Conservation (phyloP, 2,797 vertebrate genomes). For the Rhinatrema bivittatum region DNA sequence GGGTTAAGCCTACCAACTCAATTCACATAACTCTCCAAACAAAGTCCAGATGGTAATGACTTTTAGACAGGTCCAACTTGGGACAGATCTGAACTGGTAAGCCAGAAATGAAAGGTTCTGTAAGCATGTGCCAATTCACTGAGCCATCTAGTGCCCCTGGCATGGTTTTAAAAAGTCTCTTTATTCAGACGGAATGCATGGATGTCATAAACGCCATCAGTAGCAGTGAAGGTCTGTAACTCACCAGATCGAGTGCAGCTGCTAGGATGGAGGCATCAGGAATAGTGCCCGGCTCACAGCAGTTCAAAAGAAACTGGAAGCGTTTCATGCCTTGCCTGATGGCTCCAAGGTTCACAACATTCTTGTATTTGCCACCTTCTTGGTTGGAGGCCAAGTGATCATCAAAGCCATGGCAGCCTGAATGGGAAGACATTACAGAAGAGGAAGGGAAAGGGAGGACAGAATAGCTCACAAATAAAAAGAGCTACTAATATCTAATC, state of each 20-base stretch:
- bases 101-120: no score
- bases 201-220: no score
- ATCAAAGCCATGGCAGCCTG: conserved; percentile 90
- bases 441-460: conserved; percentile 20
- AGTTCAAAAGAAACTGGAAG: conserved; percentile 96
- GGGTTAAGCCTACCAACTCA: no score
- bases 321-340: conserved; percentile 98
- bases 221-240: conserved; percentile 7
- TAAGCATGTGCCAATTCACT: no score
- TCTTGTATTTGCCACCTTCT: conserved; percentile 92
- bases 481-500: conserved; percentile 1
- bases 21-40: no score
- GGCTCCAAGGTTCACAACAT: conserved; percentile 89
- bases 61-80: no score
- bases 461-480: conserved; percentile 30
- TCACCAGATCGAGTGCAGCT: conserved; percentile 89
- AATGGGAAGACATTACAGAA: conserved; percentile 24
- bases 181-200: no score
- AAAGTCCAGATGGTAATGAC: no score
- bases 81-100: no score
- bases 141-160: no score
- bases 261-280: conserved; percentile 94
- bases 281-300: conserved; percentile 95
- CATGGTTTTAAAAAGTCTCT: no score
- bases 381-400: conserved; percentile 84